Base-by-base conservation (phyloP, 92 coral and sea anemone species). In the Diadumene lineata region DNA sequence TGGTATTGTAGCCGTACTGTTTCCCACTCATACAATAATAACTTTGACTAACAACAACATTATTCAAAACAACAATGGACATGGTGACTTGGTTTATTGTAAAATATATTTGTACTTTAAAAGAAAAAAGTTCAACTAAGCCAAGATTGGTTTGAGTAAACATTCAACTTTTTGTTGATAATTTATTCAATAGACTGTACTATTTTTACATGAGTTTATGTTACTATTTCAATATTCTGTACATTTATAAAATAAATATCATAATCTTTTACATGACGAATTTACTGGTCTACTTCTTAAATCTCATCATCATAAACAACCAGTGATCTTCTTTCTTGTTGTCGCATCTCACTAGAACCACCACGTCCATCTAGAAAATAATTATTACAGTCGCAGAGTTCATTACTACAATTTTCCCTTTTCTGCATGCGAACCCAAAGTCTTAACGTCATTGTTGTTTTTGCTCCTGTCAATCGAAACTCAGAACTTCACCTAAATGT, bases 341-440 rank as follows among this genome's bases (percentile, higher is more conserved):
- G 28, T n/a, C 56, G 50, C 22, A 62, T 31, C 11, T 72, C 66
- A 38, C 66, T 56, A 51, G 77, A 34, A 0, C 77, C 77, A 17
- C 77, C 77, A n/a, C 77, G 66, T 31, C 77, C 77, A 72, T 72
- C 77, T 72, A 61, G 9, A 17, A 22, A 38, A 27, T 34, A 67
- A 13, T 0, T 31, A 50, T n/a, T n/a, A n/a, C n/a, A n/a, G n/a
- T n/a, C n/a, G n/a, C n/a, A n/a, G n/a, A n/a, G n/a, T n/a, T n/a
- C n/a, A n/a, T n/a, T n/a, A n/a, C n/a, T n/a, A n/a, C n/a, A n/a
- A n/a, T n/a, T n/a, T n/a, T n/a, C n/a, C n/a, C n/a, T n/a, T n/a
- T n/a, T n/a, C n/a, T n/a, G n/a, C n/a, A n/a, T n/a, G n/a, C n/a
- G n/a, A n/a, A n/a, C n/a, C n/a, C n/a, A n/a, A n/a, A n/a, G n/a